A percentile compares a stretch with the other conserved stretches of the same genome.
These are phyloP conservation scores for Vipera ursinii DNA, from an alignment of 2,797 vertebrate species.

Conservation along the genomic window DNA sequence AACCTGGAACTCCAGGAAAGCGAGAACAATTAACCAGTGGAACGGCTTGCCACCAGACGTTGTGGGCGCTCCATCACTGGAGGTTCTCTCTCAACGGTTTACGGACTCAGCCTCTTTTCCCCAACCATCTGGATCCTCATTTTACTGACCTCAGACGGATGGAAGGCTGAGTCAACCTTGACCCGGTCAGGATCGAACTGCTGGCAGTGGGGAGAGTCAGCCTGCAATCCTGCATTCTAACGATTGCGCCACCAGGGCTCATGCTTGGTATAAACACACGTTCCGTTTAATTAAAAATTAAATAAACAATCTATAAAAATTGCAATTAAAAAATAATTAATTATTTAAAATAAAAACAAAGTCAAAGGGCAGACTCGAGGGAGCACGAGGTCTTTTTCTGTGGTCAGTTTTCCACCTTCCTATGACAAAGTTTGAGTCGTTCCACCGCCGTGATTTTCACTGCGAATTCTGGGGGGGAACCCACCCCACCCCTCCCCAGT, in stretches of 20 bases:
- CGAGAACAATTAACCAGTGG: not conserved
- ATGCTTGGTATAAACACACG: too few relatives aligned
- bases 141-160: too few relatives aligned
- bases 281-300: not conserved
- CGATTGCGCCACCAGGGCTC: too few relatives aligned
- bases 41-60: not conserved
- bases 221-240: too few relatives aligned
- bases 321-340: not conserved
- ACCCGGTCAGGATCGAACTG: too few relatives aligned
- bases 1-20: not conserved
- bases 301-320: not conserved
- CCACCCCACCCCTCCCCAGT: rapidly evolving
- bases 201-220: too few relatives aligned
- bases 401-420: not conserved
- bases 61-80: not conserved
- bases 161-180: too few relatives aligned
- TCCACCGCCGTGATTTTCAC: not conserved
- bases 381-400: not conserved
- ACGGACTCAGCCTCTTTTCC: too few relatives aligned
- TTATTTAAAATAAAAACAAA: not conserved
- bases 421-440: not conserved
- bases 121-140: too few relatives aligned
- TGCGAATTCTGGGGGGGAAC: not conserved
- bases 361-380: not conserved
- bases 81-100: not conserved